These are phyloP conservation scores for Okapia johnstoni DNA, from an alignment of 2,113 vertebrate genomes.

Conservation along the genomic window DNA sequence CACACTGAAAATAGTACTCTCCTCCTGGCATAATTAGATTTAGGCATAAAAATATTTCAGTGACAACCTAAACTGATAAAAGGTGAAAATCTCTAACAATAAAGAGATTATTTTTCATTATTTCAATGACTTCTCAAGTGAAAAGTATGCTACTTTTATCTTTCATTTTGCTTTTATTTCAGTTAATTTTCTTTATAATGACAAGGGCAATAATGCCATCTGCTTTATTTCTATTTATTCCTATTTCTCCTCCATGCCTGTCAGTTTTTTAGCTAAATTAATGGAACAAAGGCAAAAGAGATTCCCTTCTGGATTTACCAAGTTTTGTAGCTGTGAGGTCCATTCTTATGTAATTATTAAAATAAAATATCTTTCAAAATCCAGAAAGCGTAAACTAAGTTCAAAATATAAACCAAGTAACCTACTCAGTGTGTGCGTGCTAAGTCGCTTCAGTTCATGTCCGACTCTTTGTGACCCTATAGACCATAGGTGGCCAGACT, in stretches of 20 bases:
- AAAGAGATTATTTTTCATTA: not conserved
- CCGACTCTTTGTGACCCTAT: not conserved
- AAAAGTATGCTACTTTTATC: not conserved
- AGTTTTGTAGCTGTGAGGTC: not conserved
- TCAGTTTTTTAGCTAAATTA: not conserved
- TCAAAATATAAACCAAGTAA: not conserved
- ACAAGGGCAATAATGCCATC: not conserved
- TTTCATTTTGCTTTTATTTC: not conserved
- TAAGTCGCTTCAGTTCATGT: not conserved
- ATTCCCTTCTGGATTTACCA: not conserved
- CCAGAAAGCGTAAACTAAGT: not conserved
- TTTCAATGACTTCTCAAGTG: not conserved
- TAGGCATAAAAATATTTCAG: not conserved
- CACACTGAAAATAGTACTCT: conserved; percentile 2
- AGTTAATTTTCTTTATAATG: not conserved
- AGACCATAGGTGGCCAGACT: not conserved
- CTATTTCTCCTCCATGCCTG: not conserved
- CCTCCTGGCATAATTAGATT: not conserved
- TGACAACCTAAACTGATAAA: not conserved
- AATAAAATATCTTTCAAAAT: not conserved
- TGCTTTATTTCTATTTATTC: not conserved
- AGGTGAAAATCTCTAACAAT: not conserved
- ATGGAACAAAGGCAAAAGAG: not conserved
- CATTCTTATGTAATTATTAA: not conserved
- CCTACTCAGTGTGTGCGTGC: not conserved